Conservation (phyloP, 2,797 vertebrate genomes). For the Peromyscus aztecus region DNA sequence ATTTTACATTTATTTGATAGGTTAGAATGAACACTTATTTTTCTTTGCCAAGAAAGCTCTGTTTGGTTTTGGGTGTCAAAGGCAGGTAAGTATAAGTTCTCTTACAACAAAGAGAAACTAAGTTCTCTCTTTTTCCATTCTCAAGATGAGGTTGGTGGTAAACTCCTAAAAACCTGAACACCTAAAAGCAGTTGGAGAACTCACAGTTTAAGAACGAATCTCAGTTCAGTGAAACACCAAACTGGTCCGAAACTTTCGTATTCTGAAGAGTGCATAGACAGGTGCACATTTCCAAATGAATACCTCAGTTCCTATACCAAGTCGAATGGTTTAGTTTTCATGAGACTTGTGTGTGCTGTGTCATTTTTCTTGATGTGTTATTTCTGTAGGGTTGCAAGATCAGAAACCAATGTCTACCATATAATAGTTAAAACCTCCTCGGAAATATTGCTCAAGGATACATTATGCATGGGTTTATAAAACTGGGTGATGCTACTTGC, state of each 20-base stretch:
- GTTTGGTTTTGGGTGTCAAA: neutral
- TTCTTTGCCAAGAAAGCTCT: constrained; percentile 39
- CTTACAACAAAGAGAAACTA: neutral
- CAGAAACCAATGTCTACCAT: constrained; percentile 5
- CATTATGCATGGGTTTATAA: neutral
- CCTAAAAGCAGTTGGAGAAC: neutral
- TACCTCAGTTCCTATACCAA: neutral
- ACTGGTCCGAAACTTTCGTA: neutral
- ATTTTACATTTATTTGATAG: neutral
- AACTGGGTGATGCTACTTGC: neutral
- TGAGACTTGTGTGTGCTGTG: neutral
- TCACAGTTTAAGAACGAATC: neutral
- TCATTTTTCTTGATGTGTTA: neutral
- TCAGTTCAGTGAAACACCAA: neutral
- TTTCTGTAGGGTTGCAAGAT: constrained; percentile 13
- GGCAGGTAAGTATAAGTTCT: neutral
- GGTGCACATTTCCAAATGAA: neutral
- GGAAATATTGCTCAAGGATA: neutral
- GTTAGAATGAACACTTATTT: neutral
- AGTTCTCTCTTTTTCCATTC: neutral
- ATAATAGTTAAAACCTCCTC: constrained; percentile 44
- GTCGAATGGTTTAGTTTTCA: neutral
- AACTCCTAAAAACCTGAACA: neutral
- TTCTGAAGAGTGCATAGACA: neutral
- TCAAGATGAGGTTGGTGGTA: neutral